Conservation (phyloP, 2,888 invertebrate genomes). For the Unio pictorum region DNA sequence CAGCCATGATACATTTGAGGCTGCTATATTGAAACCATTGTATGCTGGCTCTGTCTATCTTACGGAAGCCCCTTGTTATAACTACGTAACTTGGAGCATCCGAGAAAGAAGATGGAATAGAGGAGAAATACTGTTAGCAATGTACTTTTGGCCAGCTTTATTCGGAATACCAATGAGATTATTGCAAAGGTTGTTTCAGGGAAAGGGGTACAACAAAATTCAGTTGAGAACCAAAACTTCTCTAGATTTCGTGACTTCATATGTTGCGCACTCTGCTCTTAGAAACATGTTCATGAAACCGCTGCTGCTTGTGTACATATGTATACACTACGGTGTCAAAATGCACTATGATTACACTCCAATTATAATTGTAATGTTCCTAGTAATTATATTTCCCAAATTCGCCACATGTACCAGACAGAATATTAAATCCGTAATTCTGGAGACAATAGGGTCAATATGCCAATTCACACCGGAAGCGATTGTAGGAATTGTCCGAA, state of each 20-base stretch:
- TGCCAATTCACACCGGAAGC: slow-evolving; percentile 28
- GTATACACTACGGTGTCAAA: slow-evolving; percentile 14
- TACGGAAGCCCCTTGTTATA: slow-evolving; percentile 16
- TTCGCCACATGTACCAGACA: slow-evolving; percentile 3
- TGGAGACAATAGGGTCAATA: slow-evolving; percentile 18
- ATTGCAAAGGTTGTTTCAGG: slow-evolving; percentile 11
- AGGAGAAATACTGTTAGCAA: slow-evolving; percentile 20
- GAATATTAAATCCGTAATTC: slow-evolving; percentile 6
- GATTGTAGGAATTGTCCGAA: slow-evolving; percentile 18
- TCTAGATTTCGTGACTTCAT: slow-evolving; percentile 16
- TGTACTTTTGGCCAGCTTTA: slow-evolving; percentile 9
- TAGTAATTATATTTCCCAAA: slow-evolving; percentile 18
- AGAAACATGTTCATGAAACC: slow-evolving; percentile 26
- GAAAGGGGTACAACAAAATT: slow-evolving; percentile 5
- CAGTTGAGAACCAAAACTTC: slow-evolving; percentile 10
- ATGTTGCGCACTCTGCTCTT: slow-evolving; percentile 16
- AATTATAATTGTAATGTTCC: slow-evolving; percentile 10
- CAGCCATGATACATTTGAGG: slow-evolving; percentile 31
- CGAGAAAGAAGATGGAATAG: slow-evolving; percentile 23
- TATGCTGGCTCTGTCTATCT: slow-evolving; percentile 14
- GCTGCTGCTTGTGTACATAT: slow-evolving; percentile 11
- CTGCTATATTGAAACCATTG: slow-evolving; percentile 19
- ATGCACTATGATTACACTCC: slow-evolving; percentile 4
- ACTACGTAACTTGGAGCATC: slow-evolving; percentile 25
- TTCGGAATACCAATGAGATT: slow-evolving; percentile 13